These are phyloP conservation scores for Boleophthalmus pectinirostris DNA, from an alignment of 2,113 vertebrate species.

Conservation along the genomic window DNA sequence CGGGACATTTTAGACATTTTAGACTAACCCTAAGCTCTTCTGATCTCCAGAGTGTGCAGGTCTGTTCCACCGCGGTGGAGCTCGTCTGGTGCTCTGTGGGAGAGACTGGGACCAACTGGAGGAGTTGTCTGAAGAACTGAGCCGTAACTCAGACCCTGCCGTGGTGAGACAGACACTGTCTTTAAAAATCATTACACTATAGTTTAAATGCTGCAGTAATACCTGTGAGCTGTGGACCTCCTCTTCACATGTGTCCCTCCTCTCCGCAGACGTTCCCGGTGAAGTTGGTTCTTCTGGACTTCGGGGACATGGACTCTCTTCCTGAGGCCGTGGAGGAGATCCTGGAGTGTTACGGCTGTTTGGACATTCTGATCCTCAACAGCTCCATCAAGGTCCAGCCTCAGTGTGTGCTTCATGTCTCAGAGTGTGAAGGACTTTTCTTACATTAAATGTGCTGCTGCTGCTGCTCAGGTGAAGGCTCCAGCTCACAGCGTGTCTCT, in stretches of 20 bases:
- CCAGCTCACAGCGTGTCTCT: constrained; percentile 86
- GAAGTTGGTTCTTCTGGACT: constrained; percentile 89
- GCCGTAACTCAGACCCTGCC: constrained; percentile 83
- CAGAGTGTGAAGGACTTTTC: no score
- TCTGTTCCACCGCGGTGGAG: constrained; percentile 86
- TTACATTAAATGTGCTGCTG: no score
- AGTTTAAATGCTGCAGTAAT: no score
- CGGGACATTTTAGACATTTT: neutral
- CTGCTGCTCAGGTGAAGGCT: constrained; percentile 69
- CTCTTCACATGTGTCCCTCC: neutral
- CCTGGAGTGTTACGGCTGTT: constrained; percentile 88
- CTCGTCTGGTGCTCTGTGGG: constrained; percentile 89
- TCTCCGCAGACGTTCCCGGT: constrained; percentile 85
- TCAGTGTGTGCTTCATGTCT: neutral
- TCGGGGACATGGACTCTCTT: constrained; percentile 84
- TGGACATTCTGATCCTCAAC: constrained; percentile 92
- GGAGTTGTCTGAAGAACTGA: constrained; percentile 80
- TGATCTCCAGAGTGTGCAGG: constrained; percentile 83
- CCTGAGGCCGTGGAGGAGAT: constrained; percentile 84
- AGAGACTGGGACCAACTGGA: constrained; percentile 89
- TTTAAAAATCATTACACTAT: no score
- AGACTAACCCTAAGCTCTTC: neutral
- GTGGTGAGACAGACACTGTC: constrained; percentile 67
- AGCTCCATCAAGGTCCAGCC: constrained; percentile 84
- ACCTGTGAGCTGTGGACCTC: constrained; percentile 70